Evolutionary conservation across 2,113 vertebrate species (phyloP), one percentile per base, ranked within the genome.

Genomic region (Pedetes capensis): DNA sequence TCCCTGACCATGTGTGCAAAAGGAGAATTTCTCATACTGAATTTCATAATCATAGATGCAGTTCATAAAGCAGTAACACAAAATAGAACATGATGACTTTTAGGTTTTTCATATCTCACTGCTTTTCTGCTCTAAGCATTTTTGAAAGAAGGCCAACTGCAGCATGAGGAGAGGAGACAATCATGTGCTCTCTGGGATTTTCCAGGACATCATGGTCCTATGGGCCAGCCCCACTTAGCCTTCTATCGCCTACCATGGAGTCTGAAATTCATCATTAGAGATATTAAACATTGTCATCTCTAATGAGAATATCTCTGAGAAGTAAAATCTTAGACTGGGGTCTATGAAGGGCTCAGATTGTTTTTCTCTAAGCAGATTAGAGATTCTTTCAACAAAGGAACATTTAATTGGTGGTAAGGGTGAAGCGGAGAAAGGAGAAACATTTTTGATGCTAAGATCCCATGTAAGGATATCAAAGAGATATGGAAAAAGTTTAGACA

Each of bases 131-230:
- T 94, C 3, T 87, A 80, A 3, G 89, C 75, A 32, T 81, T 23
- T 85, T 83, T 94, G n/a, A 91, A 96, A 47, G 16, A 66, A 68
- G 49, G 44, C 34, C 78, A 96, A 89, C 20, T 57, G 32, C 13
- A 53, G 20, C 44, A 61, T 69, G 47, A 91, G 57, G 68, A 80
- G 66, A 81, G 25, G 22, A 39, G n/a, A 68, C 37, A 68, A 72
- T 25, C 18, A 27, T 16, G 72, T 16, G 44, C 29, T 85, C 22
- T 53, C 5, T 16, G 37, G 39, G 8, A 61, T 61, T 32, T 85
- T 6, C 23, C 29, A 53, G 55, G 57, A 88, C 32, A n/a, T n/a
- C 7, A 8, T 81, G 11, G 12, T 53, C 10, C 64, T 42, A 1
- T 66, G 53, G n/a, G 29, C 32, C 5, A n/a, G 4, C 9, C 44